Conservation (phyloP, 2,113 vertebrate species). For the Cyprinodon variegatus region DNA sequence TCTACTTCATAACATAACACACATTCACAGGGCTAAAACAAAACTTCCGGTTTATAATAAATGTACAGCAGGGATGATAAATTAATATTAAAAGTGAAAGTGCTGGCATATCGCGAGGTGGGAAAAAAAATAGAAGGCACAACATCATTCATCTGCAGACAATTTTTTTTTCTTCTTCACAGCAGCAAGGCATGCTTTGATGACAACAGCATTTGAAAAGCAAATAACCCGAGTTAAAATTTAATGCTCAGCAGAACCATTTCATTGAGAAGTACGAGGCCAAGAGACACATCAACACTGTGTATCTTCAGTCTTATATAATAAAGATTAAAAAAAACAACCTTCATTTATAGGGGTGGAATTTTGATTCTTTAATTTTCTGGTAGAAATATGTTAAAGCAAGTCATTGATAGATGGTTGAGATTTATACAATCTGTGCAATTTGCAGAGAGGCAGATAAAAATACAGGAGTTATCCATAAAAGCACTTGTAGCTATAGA, state of each 20-base stretch:
- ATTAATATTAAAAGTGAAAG: slow-evolving; percentile 61
- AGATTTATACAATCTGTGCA: slow-evolving; percentile 48
- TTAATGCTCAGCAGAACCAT: slow-evolving; percentile 62
- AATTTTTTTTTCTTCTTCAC: slow-evolving; percentile 57
- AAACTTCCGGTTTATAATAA: slow-evolving; percentile 47
- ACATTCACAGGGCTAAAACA: slow-evolving; percentile 5
- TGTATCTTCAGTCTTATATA: slow-evolving; percentile 58
- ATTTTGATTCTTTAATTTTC: slow-evolving; percentile 50
- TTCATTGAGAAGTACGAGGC: slow-evolving; percentile 61
- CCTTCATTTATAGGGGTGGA: slow-evolving; percentile 62
- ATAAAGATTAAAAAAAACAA: slow-evolving; percentile 45
- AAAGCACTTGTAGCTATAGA: background rate
- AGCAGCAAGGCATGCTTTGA: slow-evolving; percentile 54
- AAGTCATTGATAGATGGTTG: slow-evolving; percentile 41
- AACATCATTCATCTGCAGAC: slow-evolving; percentile 69
- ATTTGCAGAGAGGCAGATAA: slow-evolving; percentile 23
- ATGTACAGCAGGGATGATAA: slow-evolving; percentile 66
- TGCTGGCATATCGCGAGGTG: slow-evolving; percentile 36
- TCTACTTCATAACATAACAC: slow-evolving; percentile 36
- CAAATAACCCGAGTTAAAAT: slow-evolving; percentile 66
- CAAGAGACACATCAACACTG: slow-evolving; percentile 65
- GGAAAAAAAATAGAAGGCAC: slow-evolving; percentile 40
- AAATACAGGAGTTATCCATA: slow-evolving; percentile 18
- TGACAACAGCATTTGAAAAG: slow-evolving; percentile 72
- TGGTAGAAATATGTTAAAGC: slow-evolving; percentile 59